Conservation (phyloP, 2,113 vertebrate genomes). For the Lagenorhynchus albirostris region DNA sequence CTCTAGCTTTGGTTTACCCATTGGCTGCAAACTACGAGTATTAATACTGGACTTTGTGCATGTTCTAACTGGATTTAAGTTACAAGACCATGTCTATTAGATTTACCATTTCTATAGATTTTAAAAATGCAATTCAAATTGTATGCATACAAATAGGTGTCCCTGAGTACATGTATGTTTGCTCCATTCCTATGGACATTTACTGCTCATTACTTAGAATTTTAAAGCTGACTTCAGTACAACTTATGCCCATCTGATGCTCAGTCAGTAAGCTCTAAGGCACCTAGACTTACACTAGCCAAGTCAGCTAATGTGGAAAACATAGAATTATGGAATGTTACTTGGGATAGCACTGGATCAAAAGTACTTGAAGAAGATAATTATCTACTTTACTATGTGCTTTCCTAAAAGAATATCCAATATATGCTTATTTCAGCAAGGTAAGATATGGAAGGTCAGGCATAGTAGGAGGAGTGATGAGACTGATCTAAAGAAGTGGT, state of each 20-base stretch:
- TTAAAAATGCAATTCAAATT: neutral
- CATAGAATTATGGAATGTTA: neutral
- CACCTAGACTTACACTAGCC: neutral
- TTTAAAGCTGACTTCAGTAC: neutral
- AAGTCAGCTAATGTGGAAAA: conserved; percentile 13
- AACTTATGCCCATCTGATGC: neutral
- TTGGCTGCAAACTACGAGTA: neutral
- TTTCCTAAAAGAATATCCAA: neutral
- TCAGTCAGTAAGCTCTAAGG: neutral
- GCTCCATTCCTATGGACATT: neutral
- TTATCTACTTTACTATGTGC: neutral
- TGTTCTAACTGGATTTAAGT: neutral
- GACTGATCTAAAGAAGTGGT: neutral
- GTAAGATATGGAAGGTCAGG: neutral
- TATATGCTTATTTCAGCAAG: neutral
- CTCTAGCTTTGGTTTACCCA: neutral
- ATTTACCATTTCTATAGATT: neutral
- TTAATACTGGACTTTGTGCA: neutral
- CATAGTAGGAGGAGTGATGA: neutral
- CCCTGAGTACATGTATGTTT: neutral
- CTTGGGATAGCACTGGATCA: neutral
- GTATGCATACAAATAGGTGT: neutral
- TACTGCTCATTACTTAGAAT: neutral
- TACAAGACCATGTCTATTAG: neutral
- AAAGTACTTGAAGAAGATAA: neutral